These are phyloP conservation scores for Phasia obesa DNA, from an alignment of 2,888 invertebrate genomes.

Conservation along the genomic window DNA sequence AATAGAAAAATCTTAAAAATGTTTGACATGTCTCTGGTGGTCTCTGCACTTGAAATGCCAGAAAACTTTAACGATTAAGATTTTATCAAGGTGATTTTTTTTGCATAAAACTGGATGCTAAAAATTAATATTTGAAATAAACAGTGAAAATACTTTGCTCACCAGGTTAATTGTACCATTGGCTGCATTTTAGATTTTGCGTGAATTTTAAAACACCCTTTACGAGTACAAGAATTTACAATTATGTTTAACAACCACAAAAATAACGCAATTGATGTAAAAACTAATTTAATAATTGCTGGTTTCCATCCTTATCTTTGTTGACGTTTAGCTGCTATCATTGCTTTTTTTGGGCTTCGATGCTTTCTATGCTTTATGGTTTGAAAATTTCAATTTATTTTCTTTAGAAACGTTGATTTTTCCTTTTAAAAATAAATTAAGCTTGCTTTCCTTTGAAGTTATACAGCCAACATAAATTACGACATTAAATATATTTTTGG, in stretches of 20 bases:
- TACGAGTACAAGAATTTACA: conserved; percentile 19
- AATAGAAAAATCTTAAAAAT: too few species aligned
- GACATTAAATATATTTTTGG: conserved; percentile 33
- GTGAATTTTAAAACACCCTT: too few species aligned
- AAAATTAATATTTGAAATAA: too few species aligned
- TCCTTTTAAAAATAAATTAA: conserved; percentile 54
- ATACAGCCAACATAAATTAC: conserved; percentile 42
- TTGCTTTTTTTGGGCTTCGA: background rate
- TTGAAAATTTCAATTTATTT: conserved; percentile 33
- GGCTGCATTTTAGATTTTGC: too few species aligned
- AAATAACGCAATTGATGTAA: conserved; percentile 50
- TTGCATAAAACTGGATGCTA: too few species aligned
- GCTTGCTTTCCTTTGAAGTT: conserved; percentile 59
- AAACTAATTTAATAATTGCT: conserved; percentile 62
- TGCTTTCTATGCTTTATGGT: conserved; percentile 5
- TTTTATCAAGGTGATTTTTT: too few species aligned
- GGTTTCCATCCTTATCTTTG: conserved; percentile 28
- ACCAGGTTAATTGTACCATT: too few species aligned
- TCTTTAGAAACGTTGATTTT: conserved; percentile 36
- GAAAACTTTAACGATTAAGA: too few species aligned
- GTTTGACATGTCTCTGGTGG: too few species aligned
- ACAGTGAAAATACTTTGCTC: too few species aligned
- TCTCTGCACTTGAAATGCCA: too few species aligned
- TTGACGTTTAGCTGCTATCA: background rate
- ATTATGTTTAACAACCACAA: conserved; percentile 42